Evolutionary conservation across 2,888 invertebrate genomes (phyloP).

Genomic region (Cheilosia scutellata): DNA sequence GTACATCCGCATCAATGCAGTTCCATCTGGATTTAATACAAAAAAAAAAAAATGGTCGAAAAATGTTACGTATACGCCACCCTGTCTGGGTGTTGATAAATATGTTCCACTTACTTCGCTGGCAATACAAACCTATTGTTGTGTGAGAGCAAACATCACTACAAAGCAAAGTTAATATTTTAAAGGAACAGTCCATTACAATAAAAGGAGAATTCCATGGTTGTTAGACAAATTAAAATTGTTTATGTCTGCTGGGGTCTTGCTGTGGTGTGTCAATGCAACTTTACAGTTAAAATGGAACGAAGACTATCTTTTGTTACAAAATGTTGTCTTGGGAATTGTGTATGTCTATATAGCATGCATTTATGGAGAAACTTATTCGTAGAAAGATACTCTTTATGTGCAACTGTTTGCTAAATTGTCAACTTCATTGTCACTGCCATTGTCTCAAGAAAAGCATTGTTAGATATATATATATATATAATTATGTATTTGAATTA

Average conservation of each 20-base stretch:
- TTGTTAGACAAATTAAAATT: slow-evolving; percentile 25
- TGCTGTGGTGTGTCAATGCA: slow-evolving; percentile 12
- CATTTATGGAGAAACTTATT: neutral
- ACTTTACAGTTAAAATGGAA: neutral
- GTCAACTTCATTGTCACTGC: neutral
- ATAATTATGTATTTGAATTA: too few species aligned
- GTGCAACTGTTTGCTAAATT: slow-evolving; percentile 1
- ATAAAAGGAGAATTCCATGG: neutral
- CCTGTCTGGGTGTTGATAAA: neutral
- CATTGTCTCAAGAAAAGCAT: neutral
- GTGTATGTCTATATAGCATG: neutral
- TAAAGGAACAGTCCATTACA: neutral
- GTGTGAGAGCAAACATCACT: neutral
- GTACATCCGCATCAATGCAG: slow-evolving; percentile 15
- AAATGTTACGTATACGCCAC: slow-evolving; percentile 66
- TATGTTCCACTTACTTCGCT: neutral
- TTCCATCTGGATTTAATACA: slow-evolving; percentile 24
- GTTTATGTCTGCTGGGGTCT: slow-evolving; percentile 9
- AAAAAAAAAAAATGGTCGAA: neutral
- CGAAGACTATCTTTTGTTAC: neutral
- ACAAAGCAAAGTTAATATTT: neutral
- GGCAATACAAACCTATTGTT: slow-evolving; percentile 12
- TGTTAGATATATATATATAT: neutral
- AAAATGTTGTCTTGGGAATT: neutral
- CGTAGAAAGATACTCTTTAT: neutral